Evolutionary conservation across 30 jellyfish, hydroid and myxozoan genomes (phyloP), one percentile per base, ranked within the genome.

Genomic region (Turritopsis dohrnii): DNA sequence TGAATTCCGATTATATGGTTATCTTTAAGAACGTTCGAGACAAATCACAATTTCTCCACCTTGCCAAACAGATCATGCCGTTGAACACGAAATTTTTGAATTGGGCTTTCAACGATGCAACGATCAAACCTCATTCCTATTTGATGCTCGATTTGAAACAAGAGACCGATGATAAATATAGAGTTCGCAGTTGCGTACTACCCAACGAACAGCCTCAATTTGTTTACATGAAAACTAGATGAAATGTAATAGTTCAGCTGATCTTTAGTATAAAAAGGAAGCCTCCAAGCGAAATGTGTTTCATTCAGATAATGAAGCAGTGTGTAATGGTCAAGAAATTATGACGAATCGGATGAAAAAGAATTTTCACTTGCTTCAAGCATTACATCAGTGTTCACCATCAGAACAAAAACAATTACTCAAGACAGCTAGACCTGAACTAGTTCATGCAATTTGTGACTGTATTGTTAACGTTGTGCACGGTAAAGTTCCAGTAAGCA

Each of bases 401-500:
- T 8, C n/a, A 18, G 81, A 81, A 23, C 26, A 23, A 28, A 81
- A 81, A 54, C 52, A 81, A 21, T 18, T 81, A 21, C 28, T 81
- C 7, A 41, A 53, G 18, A 18, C 84, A n/a, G 84, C 86, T 8
- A 18, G 29, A 19, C 86, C 86, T 41, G 87, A 54, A 1, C 65
- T 81, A 27, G 65, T 81, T 21, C 84, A 81, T 81, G 87, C 87
- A 8, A 53, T 81, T 21, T 81, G 87, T 60, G 87, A 81, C 24
- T 81, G 87, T 52, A 24, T 81, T 18, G 53, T 65, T 19, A 81
- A 81, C 65, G 83, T 81, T 52, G 83, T 81, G 18, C 28, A 54
- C 66, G 87, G 87, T 23, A 81, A 31, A 8, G 52, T 79, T 19
- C 85, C 85, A 18, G 66, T 60, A 9, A 20, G 81, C 7, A 65